Conservation (phyloP, 2,113 vertebrate species). For the Spermophilus dauricus region DNA sequence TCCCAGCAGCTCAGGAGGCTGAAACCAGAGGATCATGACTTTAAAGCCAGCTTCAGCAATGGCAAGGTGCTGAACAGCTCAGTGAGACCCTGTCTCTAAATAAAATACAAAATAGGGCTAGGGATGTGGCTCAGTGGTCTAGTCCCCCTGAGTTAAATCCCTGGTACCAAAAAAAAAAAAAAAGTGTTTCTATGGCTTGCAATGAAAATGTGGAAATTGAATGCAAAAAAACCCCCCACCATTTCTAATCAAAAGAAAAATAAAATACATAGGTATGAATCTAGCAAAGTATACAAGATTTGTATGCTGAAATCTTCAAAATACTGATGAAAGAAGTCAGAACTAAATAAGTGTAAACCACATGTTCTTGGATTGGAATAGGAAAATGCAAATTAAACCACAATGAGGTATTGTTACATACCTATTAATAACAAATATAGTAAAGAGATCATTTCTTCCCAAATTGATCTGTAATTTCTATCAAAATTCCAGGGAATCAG, state of each 20-base stretch:
- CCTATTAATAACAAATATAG: background rate
- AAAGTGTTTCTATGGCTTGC: background rate
- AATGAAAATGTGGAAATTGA: background rate
- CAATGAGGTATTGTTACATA: no score
- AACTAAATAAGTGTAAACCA: background rate
- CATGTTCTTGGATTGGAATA: background rate
- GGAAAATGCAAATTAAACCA: no score
- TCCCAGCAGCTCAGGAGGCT: no score
- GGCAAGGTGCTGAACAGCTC: no score
- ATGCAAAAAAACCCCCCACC: background rate
- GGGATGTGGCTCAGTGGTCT: no score
- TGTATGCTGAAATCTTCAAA: background rate
- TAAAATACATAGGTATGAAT: background rate
- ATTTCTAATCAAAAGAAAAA: background rate
- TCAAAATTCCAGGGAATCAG: background rate
- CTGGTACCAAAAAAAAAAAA: background rate
- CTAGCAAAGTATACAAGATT: background rate
- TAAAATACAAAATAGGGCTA: no score
- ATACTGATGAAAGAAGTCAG: background rate
- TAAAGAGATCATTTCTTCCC: constrained; percentile 15
- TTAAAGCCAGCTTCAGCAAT: no score
- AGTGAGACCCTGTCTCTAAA: no score
- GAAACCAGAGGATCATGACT: no score
- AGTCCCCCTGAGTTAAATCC: no score
- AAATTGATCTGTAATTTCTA: background rate